phyloP scores from a whole-genome alignment of 2,888 invertebrate species.

The Rhamnusium bicolor region DNA sequence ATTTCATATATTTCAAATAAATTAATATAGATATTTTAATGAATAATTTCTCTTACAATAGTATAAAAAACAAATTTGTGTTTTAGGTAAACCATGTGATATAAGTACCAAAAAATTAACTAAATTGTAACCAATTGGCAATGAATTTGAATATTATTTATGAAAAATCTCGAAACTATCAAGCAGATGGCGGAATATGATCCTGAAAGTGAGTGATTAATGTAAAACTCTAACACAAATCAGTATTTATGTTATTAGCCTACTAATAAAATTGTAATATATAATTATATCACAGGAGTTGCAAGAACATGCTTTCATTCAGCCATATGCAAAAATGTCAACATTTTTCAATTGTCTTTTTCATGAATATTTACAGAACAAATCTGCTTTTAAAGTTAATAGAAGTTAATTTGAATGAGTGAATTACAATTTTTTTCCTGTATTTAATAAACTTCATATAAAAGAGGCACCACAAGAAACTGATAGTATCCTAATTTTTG shows the following conservation, averaged over 20 bases:
- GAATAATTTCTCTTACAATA: background rate
- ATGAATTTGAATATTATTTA: conserved; percentile 12
- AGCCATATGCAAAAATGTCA: no score
- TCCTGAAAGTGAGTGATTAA: conserved; percentile 24
- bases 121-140: conserved; percentile 28
- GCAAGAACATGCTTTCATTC: no score
- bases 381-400: no score
- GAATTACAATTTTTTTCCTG: no score
- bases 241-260: background rate
- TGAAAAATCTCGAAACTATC: conserved; percentile 12
- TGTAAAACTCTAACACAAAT: conserved; percentile 8
- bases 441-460: no score
- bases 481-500: no score
- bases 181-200: conserved; percentile 23
- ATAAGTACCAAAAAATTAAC: conserved; percentile 25
- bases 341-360: no score
- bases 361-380: no score
- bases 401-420: no score
- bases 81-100: conserved; percentile 32
- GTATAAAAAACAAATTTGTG: conserved; percentile 17
- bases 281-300: no score
- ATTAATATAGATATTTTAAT: background rate
- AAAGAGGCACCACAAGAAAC: no score
- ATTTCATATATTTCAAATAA: background rate
- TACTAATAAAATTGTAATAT: no score